phyloP scores from a whole-genome alignment of 2,113 vertebrate genomes.

The Microtus oregoni region DNA sequence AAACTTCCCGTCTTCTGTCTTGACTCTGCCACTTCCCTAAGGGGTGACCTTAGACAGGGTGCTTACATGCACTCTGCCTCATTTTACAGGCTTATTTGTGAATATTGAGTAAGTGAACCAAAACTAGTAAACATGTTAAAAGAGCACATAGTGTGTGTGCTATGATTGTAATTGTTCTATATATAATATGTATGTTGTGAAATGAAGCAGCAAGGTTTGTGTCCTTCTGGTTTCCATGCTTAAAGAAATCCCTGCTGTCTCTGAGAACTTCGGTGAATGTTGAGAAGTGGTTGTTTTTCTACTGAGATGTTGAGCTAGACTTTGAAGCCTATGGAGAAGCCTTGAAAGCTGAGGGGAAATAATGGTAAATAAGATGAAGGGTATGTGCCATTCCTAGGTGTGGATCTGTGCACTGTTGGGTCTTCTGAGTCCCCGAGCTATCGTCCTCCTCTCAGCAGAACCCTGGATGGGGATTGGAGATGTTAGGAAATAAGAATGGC shows the following conservation, averaged over 20 bases:
- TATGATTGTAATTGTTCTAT: not conserved
- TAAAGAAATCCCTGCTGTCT: not conserved
- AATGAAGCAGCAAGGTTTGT: not conserved
- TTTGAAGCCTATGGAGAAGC: not conserved
- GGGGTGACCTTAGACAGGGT: not conserved
- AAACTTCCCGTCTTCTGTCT: not conserved
- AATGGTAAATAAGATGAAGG: not conserved
- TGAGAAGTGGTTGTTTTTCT: not conserved
- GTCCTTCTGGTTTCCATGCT: not conserved
- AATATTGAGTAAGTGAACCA: not conserved
- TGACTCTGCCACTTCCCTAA: not conserved
- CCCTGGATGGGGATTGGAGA: not conserved
- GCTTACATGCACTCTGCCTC: not conserved
- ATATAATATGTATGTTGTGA: not conserved
- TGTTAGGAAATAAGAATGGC: not conserved
- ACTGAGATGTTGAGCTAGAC: slow-evolving; percentile 24
- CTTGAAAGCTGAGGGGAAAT: not conserved
- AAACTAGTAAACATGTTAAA: slow-evolving; percentile 18
- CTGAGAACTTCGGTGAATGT: slow-evolving; percentile 14
- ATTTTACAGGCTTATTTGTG: not conserved
- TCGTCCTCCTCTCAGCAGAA: not conserved
- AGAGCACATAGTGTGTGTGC: not conserved
- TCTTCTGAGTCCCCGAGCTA: not conserved
- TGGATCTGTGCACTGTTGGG: not conserved
- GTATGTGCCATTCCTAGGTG: not conserved